Percentiles rank a stretch among this genome's conserved stretches.
phyloP scores from a whole-genome alignment of 2,888 invertebrate species.

The Parnassius glacialis region DNA sequence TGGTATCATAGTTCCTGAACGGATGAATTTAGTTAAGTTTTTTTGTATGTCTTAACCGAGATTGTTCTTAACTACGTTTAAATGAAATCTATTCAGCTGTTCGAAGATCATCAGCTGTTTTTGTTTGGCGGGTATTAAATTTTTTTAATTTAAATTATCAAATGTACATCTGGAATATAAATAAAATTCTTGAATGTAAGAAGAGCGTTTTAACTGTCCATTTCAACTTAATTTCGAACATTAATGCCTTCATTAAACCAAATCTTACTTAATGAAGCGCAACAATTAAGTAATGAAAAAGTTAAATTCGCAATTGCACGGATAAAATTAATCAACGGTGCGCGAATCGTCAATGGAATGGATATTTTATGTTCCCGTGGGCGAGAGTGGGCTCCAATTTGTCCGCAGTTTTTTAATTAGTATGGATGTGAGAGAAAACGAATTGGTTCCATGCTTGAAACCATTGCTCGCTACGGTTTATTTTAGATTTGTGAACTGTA shows the following conservation, averaged over 20 bases:
- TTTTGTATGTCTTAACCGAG: too few species aligned
- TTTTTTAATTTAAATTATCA: too few species aligned
- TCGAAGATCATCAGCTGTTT: too few species aligned
- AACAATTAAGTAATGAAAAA: slow-evolving; percentile 70
- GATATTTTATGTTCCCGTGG: slow-evolving; percentile 77
- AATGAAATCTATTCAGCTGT: too few species aligned
- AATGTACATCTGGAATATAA: too few species aligned
- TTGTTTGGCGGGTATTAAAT: too few species aligned
- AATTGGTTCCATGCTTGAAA: slow-evolving; percentile 64
- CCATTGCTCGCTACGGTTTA: slow-evolving; percentile 33
- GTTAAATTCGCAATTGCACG: slow-evolving; percentile 68
- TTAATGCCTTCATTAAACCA: slow-evolving; percentile 33
- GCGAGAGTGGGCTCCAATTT: slow-evolving; percentile 73
- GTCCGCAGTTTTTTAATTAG: slow-evolving; percentile 79
- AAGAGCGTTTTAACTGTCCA: slow-evolving; percentile 5
- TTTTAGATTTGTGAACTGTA: slow-evolving; percentile 15
- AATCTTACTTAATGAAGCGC: slow-evolving; percentile 59
- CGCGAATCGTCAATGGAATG: slow-evolving; percentile 64
- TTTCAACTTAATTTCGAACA: slow-evolving; percentile 9
- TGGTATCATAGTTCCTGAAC: too few species aligned
- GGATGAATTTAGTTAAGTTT: too few species aligned
- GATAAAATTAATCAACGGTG: slow-evolving; percentile 75
- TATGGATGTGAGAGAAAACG: slow-evolving; percentile 72
- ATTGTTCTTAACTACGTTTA: too few species aligned
- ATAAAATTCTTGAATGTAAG: slow-evolving; percentile 1